Evolutionary conservation across 2,797 vertebrate species (phyloP), one percentile per base, ranked within the genome.

Genomic region (Thamnophis elegans): DNA sequence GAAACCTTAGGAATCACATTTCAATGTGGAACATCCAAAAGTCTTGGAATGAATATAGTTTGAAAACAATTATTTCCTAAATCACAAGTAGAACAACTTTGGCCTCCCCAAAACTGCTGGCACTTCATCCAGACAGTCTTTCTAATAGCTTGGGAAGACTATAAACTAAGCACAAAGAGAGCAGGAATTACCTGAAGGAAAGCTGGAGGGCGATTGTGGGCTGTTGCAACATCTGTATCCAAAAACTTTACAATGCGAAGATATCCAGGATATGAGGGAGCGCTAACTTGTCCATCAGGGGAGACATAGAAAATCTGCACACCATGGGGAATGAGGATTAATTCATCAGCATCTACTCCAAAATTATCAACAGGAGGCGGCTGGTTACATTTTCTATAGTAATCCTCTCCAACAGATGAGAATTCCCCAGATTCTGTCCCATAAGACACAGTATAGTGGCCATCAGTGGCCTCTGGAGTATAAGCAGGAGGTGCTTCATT

Each of bases 241-340:
- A 98, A 98, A 93, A 99, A 99, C 95, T 98, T 99, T 88, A 99
- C 98, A 0, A 99, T 98, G 55, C 99, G 98, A 65, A 99, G 98
- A 96, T 98, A 99, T 28, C 99, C 98, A 0, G 99, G 99, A 95
- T 99, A 99, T 0, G 99, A 99, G 0, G 99, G 99, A 25, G 99
- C 99, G 16, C 99, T 99, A 87, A 99, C 99, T 16, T 98, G 98
- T 62, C 99, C 99, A 0, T 99, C 98, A 25, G 99, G 98, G 42
- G 98, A 98, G 89, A 99, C 99, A 94, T 98, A 99, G 95, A 99
- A 99, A 94, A 99, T 99, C 96, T 99, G 99, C 22, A 99, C 99
- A 36, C 99, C 99, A 0, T 97, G 98, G 18, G 99, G 98, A 93
- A 99, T 98, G 94, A 98, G 97, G 92, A 99, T 97, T 92, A 99